Conservation (phyloP, 2,888 invertebrate species). For the Agelastica alni region DNA sequence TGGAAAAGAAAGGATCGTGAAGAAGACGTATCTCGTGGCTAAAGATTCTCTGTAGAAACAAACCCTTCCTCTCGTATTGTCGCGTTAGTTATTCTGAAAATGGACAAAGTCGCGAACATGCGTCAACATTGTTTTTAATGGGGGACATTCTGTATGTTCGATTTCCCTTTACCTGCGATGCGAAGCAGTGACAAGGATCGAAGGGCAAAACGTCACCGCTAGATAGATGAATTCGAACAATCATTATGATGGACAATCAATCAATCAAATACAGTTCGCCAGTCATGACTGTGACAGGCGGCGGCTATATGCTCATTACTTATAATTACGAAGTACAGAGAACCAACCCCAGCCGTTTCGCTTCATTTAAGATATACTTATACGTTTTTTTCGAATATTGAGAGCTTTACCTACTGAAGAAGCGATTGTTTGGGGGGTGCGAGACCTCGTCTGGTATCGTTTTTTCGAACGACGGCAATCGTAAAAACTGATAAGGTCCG, state of each 20-base stretch:
- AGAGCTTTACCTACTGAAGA: too few species aligned
- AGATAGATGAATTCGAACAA: conserved; percentile 55
- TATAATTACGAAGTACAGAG: conserved; percentile 13
- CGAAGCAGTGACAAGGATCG: conserved; percentile 41
- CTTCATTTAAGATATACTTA: too few species aligned
- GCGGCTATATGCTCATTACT: conserved; percentile 25
- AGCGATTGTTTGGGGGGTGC: not conserved
- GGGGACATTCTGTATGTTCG: conserved; percentile 11
- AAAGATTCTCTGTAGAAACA: too few species aligned
- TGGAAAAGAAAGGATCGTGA: too few species aligned
- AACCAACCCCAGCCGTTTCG: too few species aligned
- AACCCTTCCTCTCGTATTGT: too few species aligned
- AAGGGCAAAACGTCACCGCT: conserved; percentile 48
- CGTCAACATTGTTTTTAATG: too few species aligned
- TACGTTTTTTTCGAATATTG: too few species aligned
- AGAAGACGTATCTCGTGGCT: too few species aligned
- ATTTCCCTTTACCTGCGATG: conserved; percentile 43
- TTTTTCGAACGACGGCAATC: not conserved
- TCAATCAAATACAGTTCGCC: conserved; percentile 53
- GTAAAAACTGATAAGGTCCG: conserved; percentile 16
- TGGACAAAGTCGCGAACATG: too few species aligned
- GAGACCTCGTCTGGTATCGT: not conserved
- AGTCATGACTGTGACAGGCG: conserved; percentile 49
- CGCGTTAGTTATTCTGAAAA: too few species aligned
- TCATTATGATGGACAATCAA: conserved; percentile 58